These are phyloP conservation scores for Piaya cayana DNA, from an alignment of 2,113 vertebrate genomes.

Conservation along the genomic window DNA sequence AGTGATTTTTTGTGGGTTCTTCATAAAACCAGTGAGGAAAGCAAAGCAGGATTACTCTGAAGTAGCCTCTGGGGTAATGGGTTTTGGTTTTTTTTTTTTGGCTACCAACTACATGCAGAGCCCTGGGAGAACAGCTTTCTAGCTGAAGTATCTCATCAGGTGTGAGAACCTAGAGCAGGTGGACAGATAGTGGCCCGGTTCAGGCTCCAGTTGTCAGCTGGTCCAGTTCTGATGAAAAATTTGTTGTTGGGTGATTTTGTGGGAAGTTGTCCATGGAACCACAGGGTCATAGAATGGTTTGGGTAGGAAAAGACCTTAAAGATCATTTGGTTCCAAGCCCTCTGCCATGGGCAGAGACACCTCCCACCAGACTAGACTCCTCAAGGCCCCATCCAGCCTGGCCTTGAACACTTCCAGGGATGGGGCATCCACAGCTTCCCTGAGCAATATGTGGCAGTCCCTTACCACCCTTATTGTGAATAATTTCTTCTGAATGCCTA, in stretches of 20 bases:
- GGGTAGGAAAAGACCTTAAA: too few species aligned
- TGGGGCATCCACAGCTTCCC: too few species aligned
- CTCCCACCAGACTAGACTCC: too few species aligned
- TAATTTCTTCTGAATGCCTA: too few species aligned
- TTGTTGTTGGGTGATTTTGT: not conserved
- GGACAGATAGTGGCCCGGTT: not conserved
- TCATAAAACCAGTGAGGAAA: not conserved
- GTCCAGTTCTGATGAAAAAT: not conserved
- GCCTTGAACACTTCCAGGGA: too few species aligned
- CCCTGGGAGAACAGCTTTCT: not conserved
- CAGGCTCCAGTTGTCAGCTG: not conserved
- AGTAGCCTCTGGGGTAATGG: not conserved
- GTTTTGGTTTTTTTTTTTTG: not conserved
- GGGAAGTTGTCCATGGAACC: not conserved
- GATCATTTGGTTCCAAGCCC: too few species aligned
- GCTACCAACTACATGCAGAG: not conserved
- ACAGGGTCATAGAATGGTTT: too few species aligned
- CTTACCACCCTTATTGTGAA: too few species aligned
- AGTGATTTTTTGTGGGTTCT: accelerated
- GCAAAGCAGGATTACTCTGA: not conserved
- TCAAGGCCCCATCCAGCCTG: too few species aligned
- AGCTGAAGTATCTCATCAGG: not conserved
- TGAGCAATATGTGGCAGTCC: too few species aligned
- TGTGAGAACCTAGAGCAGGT: not conserved
- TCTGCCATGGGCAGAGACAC: too few species aligned